These are phyloP conservation scores for Callospermophilus lateralis DNA, from an alignment of 2,113 vertebrate genomes.

Conservation along the genomic window DNA sequence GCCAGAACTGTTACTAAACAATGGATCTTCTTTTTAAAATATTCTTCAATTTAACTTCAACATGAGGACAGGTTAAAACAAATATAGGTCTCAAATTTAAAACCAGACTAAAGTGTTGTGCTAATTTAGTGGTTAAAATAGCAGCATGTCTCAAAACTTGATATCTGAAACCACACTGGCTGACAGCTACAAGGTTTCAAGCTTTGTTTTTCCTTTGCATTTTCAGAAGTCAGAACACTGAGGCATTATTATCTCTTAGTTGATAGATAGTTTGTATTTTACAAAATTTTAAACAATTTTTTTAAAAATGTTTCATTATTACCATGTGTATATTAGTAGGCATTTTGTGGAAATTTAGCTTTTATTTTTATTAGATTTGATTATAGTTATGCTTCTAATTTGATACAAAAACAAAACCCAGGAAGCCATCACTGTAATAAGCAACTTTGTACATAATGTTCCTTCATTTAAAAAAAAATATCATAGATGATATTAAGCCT, in stretches of 20 bases:
- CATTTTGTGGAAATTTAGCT: not conserved
- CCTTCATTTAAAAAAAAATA: conserved; percentile 38
- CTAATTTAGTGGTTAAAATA: not conserved
- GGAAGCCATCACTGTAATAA: not conserved
- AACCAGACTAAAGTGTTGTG: not conserved
- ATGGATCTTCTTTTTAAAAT: not conserved
- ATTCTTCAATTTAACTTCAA: not conserved
- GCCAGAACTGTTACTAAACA: not conserved
- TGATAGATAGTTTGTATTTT: conserved; percentile 59
- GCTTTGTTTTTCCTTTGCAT: conserved; percentile 46
- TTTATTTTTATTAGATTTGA: conserved; percentile 34
- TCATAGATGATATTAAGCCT: not conserved
- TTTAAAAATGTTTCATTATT: not conserved
- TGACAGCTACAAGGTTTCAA: conserved; percentile 51
- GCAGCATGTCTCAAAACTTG: conserved; percentile 33
- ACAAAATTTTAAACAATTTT: not conserved
- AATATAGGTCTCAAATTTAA: conserved; percentile 64
- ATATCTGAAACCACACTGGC: conserved; percentile 2
- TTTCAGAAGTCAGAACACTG: not conserved
- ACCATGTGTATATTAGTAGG: not conserved
- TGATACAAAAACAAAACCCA: conserved; percentile 59
- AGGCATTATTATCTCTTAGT: conserved; percentile 23
- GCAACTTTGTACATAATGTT: not conserved
- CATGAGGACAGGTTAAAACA: not conserved
- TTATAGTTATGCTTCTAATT: conserved; percentile 52